These are phyloP conservation scores for Euleptes europaea DNA, from an alignment of 2,113 vertebrate genomes.

Conservation along the genomic window DNA sequence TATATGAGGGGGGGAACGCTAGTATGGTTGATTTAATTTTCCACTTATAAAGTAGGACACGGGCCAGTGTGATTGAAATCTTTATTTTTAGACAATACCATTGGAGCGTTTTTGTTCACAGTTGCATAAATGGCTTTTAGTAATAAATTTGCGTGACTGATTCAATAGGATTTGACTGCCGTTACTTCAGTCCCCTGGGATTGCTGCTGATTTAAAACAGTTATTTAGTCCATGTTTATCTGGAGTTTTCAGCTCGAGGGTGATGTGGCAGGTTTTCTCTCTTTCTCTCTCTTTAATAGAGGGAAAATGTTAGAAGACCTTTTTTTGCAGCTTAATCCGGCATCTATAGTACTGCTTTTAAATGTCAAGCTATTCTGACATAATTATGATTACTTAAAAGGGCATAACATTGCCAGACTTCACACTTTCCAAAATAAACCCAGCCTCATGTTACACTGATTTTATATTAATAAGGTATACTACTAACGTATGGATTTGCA, in stretches of 20 bases:
- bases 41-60: slow-evolving; percentile 57
- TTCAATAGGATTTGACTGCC: slow-evolving; percentile 48
- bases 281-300: neutral
- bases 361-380: slow-evolving; percentile 45
- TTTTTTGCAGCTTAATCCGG: slow-evolving; percentile 53
- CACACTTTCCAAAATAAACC: slow-evolving; percentile 40
- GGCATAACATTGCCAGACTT: slow-evolving; percentile 22
- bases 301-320: neutral
- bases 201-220: slow-evolving; percentile 54
- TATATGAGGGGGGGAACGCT: slow-evolving; percentile 51
- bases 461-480: neutral
- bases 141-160: slow-evolving; percentile 58
- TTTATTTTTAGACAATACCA: slow-evolving; percentile 71
- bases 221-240: slow-evolving; percentile 61
- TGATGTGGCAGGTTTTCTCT: slow-evolving; percentile 44
- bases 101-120: slow-evolving; percentile 66
- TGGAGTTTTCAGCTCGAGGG: slow-evolving; percentile 60
- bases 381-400: slow-evolving; percentile 54
- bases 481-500: neutral
- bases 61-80: slow-evolving; percentile 57
- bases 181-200: slow-evolving; percentile 44
- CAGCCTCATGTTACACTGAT: neutral
- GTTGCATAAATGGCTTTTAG: slow-evolving; percentile 51
- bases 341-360: slow-evolving; percentile 47
- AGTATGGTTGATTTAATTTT: slow-evolving; percentile 69